Evolutionary conservation across 1,140 invertebrate genomes (phyloP).

Genomic region (Drosophila sp.): DNA sequence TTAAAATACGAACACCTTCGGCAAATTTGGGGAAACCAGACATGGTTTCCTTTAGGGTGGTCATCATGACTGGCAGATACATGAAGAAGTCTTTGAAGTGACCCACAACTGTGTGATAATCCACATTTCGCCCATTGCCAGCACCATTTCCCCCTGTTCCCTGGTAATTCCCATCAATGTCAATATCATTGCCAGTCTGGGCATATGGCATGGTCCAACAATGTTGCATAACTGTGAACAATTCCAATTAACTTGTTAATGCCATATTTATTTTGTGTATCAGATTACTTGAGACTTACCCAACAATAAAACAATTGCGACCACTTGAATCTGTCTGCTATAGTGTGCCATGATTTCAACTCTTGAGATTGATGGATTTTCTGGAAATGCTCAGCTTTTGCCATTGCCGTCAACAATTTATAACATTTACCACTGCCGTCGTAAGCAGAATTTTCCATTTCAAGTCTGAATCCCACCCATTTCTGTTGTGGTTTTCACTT

Average conservation of each 20-base stretch:
- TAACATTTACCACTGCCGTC: slow-evolving; percentile 55
- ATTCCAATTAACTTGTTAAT: slow-evolving; percentile 16
- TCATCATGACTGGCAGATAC: slow-evolving; percentile 83
- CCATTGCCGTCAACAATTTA: slow-evolving; percentile 47
- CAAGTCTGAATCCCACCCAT: slow-evolving; percentile 27
- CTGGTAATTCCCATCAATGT: slow-evolving; percentile 52
- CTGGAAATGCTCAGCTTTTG: slow-evolving; percentile 56
- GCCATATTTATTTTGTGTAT: neutral
- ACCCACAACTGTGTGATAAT: slow-evolving; percentile 74
- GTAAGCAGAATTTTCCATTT: slow-evolving; percentile 64
- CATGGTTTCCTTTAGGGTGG: slow-evolving; percentile 78
- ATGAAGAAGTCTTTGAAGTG: slow-evolving; percentile 83
- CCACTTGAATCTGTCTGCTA: slow-evolving; percentile 40
- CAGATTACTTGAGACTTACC: slow-evolving; percentile 50
- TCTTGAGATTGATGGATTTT: slow-evolving; percentile 21
- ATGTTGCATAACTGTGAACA: slow-evolving; percentile 41
- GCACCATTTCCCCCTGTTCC: slow-evolving; percentile 4
- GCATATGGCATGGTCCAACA: slow-evolving; percentile 47
- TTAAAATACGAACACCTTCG: slow-evolving; percentile 74
- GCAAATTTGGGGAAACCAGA: slow-evolving; percentile 79
- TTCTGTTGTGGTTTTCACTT: slow-evolving; percentile 31
- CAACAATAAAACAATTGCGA: slow-evolving; percentile 61
- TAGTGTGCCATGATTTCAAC: slow-evolving; percentile 48
- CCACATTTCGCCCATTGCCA: slow-evolving; percentile 45
- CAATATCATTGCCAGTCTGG: slow-evolving; percentile 57